Evolutionary conservation across 2,797 vertebrate species (phyloP), one percentile per base, ranked within the genome.

Genomic region (Amblyopsis hoosieri): DNA sequence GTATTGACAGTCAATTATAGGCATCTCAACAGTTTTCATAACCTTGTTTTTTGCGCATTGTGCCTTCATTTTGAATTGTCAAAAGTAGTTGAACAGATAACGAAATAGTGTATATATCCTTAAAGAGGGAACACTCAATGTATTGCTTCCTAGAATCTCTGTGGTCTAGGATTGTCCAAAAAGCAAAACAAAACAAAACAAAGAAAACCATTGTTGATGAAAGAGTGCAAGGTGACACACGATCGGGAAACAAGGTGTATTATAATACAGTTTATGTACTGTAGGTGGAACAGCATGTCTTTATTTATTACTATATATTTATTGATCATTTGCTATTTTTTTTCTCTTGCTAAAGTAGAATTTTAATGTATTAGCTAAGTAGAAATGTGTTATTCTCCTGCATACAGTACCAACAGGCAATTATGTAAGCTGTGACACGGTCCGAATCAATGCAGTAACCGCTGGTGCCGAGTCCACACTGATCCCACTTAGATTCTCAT

Each of bases 381-480:
- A 52, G 46, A 64, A 31, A 69, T 66, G 3, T 60, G 65, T 67
- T 63, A 60, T 49, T 60, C 13, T 11, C 11, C 51, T 59, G 15
- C 13, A 13, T 64, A 4, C 45, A 67, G 23, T 23, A 23, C 23
- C 23, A 67, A 52, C 46, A 64, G 31, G 46, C 2, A 64, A 45
- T 57, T 55, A 60, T 62, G 48, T 60, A 69, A 19, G 17, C 60
- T 46, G 56, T 51, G 63, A 13, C 61, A 62, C 17, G 55, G 62
- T 75, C 63, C 45, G 53, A 79, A 77, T 84, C 64, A 74, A 50
- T 72, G 74, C 60, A 60, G 57, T 75, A 61, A 64, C 57, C 54
- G 62, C 64, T 15, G 49, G 54, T 64, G 64, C 70, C 62, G 66
- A 66, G 62, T 59, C 62, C n/a, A 15, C 48, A 59, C 50, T 57